phyloP scores from a whole-genome alignment of 2,888 invertebrate species.

The Carcina quercana region DNA sequence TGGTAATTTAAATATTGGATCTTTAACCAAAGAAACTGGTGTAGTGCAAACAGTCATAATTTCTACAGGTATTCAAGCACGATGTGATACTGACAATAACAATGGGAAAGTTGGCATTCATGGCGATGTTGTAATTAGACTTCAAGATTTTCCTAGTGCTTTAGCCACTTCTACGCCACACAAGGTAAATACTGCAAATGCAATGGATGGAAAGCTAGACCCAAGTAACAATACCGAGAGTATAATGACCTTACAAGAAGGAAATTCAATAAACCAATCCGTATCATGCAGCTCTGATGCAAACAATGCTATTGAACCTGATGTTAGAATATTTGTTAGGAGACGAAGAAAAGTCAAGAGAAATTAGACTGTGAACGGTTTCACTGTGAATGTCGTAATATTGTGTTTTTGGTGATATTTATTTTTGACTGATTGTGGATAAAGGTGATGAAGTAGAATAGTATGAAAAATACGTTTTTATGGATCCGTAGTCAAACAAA shows the following conservation, averaged over 20 bases:
- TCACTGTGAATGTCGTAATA: too few species aligned
- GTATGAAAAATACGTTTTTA: too few species aligned
- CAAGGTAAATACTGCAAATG: conserved; percentile 24
- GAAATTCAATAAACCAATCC: too few species aligned
- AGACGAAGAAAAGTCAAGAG: conserved; percentile 46
- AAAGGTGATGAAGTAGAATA: too few species aligned
- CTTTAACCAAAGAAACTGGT: conserved; percentile 21
- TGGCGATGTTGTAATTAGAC: conserved; percentile 9
- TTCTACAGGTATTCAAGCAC: conserved; percentile 41
- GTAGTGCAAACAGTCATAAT: conserved; percentile 45
- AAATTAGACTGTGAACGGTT: too few species aligned
- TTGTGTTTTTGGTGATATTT: too few species aligned
- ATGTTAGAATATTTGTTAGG: conserved; percentile 53
- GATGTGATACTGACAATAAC: too few species aligned
- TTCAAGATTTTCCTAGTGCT: conserved; percentile 25
- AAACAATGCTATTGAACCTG: conserved; percentile 38
- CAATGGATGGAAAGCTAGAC: conserved; percentile 15
- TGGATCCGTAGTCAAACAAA: too few species aligned
- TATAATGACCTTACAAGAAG: conserved; percentile 15
- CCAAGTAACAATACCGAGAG: conserved; percentile 17
- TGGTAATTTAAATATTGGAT: not conserved
- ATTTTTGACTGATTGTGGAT: too few species aligned
- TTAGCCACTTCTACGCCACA: conserved; percentile 57
- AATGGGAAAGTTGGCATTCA: too few species aligned
- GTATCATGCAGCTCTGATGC: conserved; percentile 24